phyloP scores from a whole-genome alignment of 2,797 vertebrate species.

The Sebastes oblongus region DNA sequence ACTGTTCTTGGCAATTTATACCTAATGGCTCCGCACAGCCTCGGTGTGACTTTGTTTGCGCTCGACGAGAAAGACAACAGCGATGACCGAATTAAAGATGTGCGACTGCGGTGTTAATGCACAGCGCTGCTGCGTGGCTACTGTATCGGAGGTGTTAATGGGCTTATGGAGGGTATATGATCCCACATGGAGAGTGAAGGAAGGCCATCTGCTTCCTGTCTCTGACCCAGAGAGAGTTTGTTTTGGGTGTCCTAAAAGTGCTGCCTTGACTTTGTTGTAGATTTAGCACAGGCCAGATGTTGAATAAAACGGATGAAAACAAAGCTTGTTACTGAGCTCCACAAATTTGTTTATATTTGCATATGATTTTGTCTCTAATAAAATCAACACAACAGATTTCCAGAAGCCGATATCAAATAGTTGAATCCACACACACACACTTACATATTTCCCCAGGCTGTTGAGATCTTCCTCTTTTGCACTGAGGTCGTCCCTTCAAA shows the following conservation, averaged over 20 bases:
- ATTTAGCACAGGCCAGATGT: conserved; percentile 16
- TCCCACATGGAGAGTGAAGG: conserved; percentile 69
- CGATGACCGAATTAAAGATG: conserved; percentile 49
- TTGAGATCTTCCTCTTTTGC: conserved; percentile 3
- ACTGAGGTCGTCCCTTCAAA: not conserved
- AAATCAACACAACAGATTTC: not conserved
- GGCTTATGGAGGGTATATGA: conserved; percentile 65
- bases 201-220: conserved; percentile 75
- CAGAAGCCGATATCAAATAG: not conserved
- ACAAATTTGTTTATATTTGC: not conserved
- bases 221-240: conserved; percentile 56
- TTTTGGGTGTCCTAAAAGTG: conserved; percentile 45
- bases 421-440: not conserved
- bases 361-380: not conserved
- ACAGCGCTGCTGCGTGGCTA: conserved; percentile 43
- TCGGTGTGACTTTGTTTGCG: conserved; percentile 60
- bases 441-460: not conserved
- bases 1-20: conserved; percentile 78
- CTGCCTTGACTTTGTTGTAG: conserved; percentile 36
- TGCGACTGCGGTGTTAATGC: conserved; percentile 23
- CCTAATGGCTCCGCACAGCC: conserved; percentile 67
- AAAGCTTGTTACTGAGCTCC: not conserved
- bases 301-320: not conserved
- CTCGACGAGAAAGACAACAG: conserved; percentile 52
- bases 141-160: conserved; percentile 71